Evolutionary conservation across 2,888 invertebrate genomes (phyloP), one percentile per base, ranked within the genome.

Genomic region (Drosophila mettleri): DNA sequence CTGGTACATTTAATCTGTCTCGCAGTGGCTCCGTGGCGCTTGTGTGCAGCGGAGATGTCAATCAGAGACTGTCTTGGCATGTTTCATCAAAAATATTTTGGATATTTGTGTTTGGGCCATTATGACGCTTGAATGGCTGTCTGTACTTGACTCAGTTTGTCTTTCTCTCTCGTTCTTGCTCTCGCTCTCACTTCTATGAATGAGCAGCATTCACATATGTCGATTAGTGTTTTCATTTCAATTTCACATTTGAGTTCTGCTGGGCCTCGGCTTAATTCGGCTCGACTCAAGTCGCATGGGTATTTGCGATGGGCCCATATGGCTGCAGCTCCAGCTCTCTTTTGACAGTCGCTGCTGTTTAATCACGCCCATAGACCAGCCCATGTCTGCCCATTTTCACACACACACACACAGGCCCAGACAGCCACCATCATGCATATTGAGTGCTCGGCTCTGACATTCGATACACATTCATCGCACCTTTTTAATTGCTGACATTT

Each of bases 401-500:
- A 8, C 31, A 46, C 18, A 9, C 33, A 41, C 20, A 22, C 31
- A 31, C 16, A 24, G 10, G 9, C 6, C 12, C 27, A n/a, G n/a
- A 39, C 18, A 22, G 18, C 27, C 27, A 24, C 18, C 29, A 33
- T 27, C 36, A 51, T 34, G 49, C 16, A 24, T 49, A 54, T 41
- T 29, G 38, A 55, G 55, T 52, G 55, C 24, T 51, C 36, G 51
- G 29, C 34, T 46, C 65, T 43, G 64, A 63, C 54, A 78, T 58
- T 78, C 78, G 74, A 77, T 72, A 78, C 73, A 76, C 85, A 82
- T 79, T 81, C 74, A 77, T 77, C 74, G 80, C 71, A 78, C 78
- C 83, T 69, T 86, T 85, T 83, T 83, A 83, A 83, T 83, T 83
- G 83, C 83, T 76, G 83, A 86, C 82, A 83, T 83, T 83, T 85